Evolutionary conservation across 2,113 vertebrate species (phyloP).

Genomic region (Barbus barbus): DNA sequence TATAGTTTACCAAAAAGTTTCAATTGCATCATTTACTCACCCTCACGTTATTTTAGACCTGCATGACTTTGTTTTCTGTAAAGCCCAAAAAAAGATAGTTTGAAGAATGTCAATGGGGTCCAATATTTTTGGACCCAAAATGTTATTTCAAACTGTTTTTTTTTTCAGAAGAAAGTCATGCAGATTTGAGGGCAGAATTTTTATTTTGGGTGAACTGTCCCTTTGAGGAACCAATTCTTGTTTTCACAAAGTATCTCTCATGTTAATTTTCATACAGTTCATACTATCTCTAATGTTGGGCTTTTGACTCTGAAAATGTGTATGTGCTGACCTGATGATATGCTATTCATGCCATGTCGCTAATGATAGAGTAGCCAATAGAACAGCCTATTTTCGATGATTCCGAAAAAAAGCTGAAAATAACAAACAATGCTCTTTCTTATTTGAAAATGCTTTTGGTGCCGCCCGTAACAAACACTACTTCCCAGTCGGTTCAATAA

Average conservation of each 20-base stretch:
- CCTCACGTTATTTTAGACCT: not conserved
- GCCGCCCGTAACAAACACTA: conserved; percentile 13
- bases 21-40: not conserved
- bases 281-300: not conserved
- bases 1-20: not conserved
- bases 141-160: not conserved
- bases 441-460: conserved; percentile 26
- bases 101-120: not conserved
- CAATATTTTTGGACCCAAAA: not conserved
- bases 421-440: conserved; percentile 12
- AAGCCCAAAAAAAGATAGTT: not conserved
- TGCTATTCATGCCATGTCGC: not conserved
- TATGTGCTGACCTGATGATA: not conserved
- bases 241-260: not conserved
- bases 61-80: not conserved
- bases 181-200: not conserved
- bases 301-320: not conserved
- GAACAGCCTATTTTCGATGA: conserved; percentile 5
- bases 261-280: not conserved
- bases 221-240: not conserved
- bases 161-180: not conserved
- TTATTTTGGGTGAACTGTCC: not conserved
- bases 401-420: not conserved
- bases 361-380: conserved; percentile 42
- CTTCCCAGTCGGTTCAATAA: conserved; percentile 32